A percentile compares a stretch with the other conserved stretches of the same genome.
phyloP scores from a whole-genome alignment of 2,888 invertebrate species.

The Tipula vernalis region DNA sequence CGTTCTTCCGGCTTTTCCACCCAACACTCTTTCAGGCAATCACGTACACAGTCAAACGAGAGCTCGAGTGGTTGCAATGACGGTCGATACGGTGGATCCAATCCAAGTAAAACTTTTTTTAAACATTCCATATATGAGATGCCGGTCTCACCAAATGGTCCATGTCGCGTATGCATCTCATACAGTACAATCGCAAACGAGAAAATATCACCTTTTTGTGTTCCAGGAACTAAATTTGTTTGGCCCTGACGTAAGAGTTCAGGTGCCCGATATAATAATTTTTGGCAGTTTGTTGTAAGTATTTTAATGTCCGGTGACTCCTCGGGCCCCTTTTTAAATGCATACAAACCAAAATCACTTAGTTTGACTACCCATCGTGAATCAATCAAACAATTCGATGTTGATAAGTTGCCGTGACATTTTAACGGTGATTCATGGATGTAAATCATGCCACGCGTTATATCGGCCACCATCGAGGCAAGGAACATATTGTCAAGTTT shows the following conservation, averaged over 20 bases:
- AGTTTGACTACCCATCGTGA: conserved; percentile 91
- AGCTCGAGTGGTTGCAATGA: conserved; percentile 65
- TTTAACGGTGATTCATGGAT: conserved; percentile 77
- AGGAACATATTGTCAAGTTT: conserved; percentile 94
- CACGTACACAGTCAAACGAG: conserved; percentile 74
- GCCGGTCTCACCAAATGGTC: conserved; percentile 67
- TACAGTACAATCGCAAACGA: conserved; percentile 81
- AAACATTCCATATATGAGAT: conserved; percentile 50
- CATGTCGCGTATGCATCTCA: conserved; percentile 74
- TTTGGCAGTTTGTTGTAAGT: conserved; percentile 49
- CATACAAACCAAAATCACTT: conserved; percentile 80
- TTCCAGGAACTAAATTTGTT: conserved; percentile 37
- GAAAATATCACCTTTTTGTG: conserved; percentile 71
- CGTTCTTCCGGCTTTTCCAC: conserved; percentile 62
- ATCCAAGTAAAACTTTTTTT: conserved; percentile 29
- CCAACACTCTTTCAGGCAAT: conserved; percentile 83
- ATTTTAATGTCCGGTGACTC: conserved; percentile 47
- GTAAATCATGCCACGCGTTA: conserved; percentile 84
- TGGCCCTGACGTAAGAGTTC: conserved; percentile 51
- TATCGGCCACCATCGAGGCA: conserved; percentile 87
- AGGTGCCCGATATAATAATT: conserved; percentile 67
- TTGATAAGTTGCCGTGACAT: conserved; percentile 77
- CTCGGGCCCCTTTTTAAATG: conserved; percentile 68
- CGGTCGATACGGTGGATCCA: conserved; percentile 44
- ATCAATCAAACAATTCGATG: conserved; percentile 88